Evolutionary conservation across 2,888 invertebrate genomes (phyloP).

Genomic region (Acanthopleura granulata): DNA sequence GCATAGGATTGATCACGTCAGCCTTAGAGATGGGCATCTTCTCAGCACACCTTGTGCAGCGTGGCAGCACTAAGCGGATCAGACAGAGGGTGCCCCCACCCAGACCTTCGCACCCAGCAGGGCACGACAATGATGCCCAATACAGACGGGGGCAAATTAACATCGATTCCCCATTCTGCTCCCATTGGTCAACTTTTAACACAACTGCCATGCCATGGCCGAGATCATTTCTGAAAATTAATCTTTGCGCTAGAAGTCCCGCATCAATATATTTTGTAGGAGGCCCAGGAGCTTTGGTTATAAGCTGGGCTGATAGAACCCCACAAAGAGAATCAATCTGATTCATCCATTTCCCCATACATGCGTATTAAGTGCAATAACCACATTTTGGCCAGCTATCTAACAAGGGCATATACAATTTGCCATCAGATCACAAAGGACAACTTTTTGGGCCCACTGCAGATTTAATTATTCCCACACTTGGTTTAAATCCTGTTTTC

Average conservation of each 20-base stretch:
- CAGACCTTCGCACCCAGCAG: neutral
- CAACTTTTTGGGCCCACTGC: neutral
- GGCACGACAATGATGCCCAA: constrained; percentile 12
- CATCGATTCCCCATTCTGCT: constrained; percentile 14
- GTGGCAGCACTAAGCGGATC: constrained; percentile 1
- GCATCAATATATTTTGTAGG: constrained; percentile 7
- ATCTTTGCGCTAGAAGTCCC: constrained; percentile 10
- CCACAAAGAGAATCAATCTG: constrained; percentile 18
- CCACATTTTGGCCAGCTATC: neutral
- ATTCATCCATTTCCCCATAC: constrained; percentile 15
- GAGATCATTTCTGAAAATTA: constrained; percentile 20
- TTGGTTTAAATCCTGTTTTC: constrained; percentile 10
- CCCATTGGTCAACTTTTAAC: constrained; percentile 15
- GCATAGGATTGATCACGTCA: constrained; percentile 5
- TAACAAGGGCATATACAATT: constrained; percentile 10
- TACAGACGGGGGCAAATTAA: constrained; percentile 4
- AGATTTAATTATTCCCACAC: constrained; percentile 16
- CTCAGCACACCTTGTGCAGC: constrained; percentile 12
- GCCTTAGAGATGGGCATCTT: neutral
- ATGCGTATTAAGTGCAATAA: constrained; percentile 16
- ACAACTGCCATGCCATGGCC: constrained; percentile 7
- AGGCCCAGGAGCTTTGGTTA: constrained; percentile 6
- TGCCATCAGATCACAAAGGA: constrained; percentile 12
- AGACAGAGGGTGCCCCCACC: constrained; percentile 1
- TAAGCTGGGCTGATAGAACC: constrained; percentile 3